Conservation (phyloP, 2,797 vertebrate genomes). For the Coregonus suidteri region DNA sequence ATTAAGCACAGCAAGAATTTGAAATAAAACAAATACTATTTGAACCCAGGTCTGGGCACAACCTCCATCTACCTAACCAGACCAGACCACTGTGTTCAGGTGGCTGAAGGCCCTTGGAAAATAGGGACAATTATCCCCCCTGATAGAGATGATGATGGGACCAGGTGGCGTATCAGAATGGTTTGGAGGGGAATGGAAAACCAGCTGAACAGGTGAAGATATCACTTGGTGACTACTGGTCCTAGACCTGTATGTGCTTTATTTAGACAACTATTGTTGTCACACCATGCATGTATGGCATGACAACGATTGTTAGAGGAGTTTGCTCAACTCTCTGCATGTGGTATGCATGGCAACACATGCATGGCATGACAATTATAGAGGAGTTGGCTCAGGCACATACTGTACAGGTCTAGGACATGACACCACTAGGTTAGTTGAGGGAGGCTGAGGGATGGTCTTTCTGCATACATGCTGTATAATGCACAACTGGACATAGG, state of each 20-base stretch:
- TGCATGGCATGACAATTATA: too few species aligned
- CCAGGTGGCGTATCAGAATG: constrained; percentile 61
- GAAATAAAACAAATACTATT: background rate
- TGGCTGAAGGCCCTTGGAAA: constrained; percentile 63
- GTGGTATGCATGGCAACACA: background rate
- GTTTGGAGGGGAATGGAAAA: background rate
- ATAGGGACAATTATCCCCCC: constrained; percentile 63
- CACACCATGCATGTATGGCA: background rate
- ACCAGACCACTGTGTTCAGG: constrained; percentile 59
- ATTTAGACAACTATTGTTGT: background rate
- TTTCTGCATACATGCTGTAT: constrained; percentile 22
- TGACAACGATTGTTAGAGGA: background rate
- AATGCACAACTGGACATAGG: too few species aligned
- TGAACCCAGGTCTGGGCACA: background rate
- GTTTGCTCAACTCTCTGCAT: background rate
- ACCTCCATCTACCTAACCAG: background rate
- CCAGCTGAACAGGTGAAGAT: background rate
- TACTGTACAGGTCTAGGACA: background rate
- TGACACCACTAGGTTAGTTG: constrained; percentile 29
- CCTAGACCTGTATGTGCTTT: background rate
- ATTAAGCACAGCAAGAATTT: background rate
- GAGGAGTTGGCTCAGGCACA: background rate
- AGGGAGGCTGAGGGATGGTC: constrained; percentile 40
- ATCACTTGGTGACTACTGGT: background rate
- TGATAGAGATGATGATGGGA: constrained; percentile 53